A percentile compares a stretch with the other conserved stretches of the same genome.
Evolutionary conservation across 1,140 invertebrate species (phyloP).

Genomic region (Daktulosphaira vitifoliae): DNA sequence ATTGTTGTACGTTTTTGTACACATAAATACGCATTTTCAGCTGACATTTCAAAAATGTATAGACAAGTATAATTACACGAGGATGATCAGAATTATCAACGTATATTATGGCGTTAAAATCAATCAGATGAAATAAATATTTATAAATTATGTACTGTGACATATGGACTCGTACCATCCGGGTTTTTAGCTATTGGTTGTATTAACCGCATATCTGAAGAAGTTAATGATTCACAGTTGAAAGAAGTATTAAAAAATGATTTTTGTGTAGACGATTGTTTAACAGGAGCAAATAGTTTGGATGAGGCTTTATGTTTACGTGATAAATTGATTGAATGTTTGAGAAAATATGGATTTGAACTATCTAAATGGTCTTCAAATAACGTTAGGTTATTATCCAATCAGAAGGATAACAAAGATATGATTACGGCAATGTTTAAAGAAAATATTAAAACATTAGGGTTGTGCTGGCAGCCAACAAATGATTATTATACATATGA

Average conservation of each 20-base stretch:
- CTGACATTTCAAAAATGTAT: slow-evolving; percentile 45
- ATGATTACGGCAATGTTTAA: neutral
- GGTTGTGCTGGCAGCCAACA: neutral
- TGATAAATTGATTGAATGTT: neutral
- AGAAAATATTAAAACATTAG: neutral
- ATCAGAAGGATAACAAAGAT: neutral
- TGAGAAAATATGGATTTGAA: neutral
- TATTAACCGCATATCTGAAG: slow-evolving; percentile 40
- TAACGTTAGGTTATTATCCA: neutral
- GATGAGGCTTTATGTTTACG: neutral
- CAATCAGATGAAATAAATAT: slow-evolving; percentile 35
- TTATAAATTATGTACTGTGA: slow-evolving; percentile 42
- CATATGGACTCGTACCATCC: slow-evolving; percentile 41
- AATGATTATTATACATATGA: neutral
- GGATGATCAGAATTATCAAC: slow-evolving; percentile 39
- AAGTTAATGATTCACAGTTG: slow-evolving; percentile 38
- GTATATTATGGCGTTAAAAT: slow-evolving; percentile 39
- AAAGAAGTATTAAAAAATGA: slow-evolving; percentile 40
- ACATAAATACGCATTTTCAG: slow-evolving; percentile 40
- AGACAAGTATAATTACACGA: slow-evolving; percentile 39
- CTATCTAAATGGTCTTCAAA: neutral
- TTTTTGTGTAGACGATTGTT: slow-evolving; percentile 46
- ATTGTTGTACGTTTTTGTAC: slow-evolving; percentile 40
- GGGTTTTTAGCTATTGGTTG: slow-evolving; percentile 41
- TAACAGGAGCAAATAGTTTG: neutral